Evolutionary conservation across 2,113 vertebrate genomes (phyloP).

Genomic region (Eurystomus gularis): DNA sequence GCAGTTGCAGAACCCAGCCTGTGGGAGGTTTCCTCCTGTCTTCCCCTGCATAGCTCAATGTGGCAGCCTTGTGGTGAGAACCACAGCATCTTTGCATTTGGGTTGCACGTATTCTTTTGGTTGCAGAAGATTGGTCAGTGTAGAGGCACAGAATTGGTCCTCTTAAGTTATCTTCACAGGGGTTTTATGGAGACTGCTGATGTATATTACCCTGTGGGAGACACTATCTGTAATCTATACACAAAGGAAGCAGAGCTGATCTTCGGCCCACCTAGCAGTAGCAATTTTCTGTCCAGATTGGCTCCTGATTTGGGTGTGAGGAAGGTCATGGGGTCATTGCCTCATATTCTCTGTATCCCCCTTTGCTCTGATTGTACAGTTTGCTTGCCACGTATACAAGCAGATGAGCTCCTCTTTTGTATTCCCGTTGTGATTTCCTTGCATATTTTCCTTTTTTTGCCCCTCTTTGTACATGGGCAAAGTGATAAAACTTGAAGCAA

Average conservation of each 20-base stretch:
- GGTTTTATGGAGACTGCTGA: background rate
- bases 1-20: background rate
- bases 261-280: background rate
- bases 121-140: background rate
- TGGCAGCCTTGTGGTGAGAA: background rate
- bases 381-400: background rate
- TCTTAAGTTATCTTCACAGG: background rate
- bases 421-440: background rate
- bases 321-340: background rate
- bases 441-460: background rate
- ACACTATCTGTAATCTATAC: background rate
- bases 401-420: background rate
- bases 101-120: background rate
- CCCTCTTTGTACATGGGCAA: rapidly evolving
- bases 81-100: background rate
- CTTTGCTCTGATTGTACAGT: background rate
- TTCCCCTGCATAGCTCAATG: rapidly evolving
- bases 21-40: background rate
- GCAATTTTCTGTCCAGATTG: background rate
- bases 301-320: background rate
- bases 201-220: background rate
- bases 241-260: background rate
- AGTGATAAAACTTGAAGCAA: background rate
- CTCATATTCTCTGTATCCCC: background rate
- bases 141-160: background rate